Conservation (phyloP, 1,140 invertebrate genomes). For the Platorchestia sp. region DNA sequence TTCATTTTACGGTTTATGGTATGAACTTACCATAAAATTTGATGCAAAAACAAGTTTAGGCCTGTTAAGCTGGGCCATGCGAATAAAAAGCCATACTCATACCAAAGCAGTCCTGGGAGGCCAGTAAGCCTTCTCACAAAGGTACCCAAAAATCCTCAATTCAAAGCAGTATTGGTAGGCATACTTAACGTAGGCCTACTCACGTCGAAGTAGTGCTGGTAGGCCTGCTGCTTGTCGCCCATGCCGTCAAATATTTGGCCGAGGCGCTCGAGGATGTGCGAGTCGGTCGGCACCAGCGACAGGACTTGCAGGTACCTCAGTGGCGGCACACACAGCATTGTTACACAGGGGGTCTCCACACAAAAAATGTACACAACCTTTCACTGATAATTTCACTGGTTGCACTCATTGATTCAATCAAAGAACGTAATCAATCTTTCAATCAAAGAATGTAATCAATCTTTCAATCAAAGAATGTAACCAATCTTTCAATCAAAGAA, state of each 20-base stretch:
- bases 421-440: no score
- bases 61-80: no score
- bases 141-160: background rate
- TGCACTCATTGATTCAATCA: no score
- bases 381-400: no score
- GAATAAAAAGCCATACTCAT: background rate
- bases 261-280: slow-evolving; percentile 84
- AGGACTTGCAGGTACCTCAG: slow-evolving; percentile 86
- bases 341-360: no score
- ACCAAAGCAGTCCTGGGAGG: background rate
- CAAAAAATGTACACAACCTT: no score
- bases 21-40: no score
- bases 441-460: no score
- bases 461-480: no score
- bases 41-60: no score
- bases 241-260: slow-evolving; percentile 87
- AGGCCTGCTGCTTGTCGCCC: slow-evolving; percentile 92
- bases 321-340: background rate
- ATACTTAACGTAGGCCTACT: slow-evolving; percentile 66
- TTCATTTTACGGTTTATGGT: no score
- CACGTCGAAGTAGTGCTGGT: slow-evolving; percentile 92
- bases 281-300: slow-evolving; percentile 87
- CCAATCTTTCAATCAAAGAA: no score
- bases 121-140: background rate
- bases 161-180: background rate